Evolutionary conservation across 2,113 vertebrate species (phyloP), one percentile per base, ranked within the genome.

Genomic region (Eurypyga helias): DNA sequence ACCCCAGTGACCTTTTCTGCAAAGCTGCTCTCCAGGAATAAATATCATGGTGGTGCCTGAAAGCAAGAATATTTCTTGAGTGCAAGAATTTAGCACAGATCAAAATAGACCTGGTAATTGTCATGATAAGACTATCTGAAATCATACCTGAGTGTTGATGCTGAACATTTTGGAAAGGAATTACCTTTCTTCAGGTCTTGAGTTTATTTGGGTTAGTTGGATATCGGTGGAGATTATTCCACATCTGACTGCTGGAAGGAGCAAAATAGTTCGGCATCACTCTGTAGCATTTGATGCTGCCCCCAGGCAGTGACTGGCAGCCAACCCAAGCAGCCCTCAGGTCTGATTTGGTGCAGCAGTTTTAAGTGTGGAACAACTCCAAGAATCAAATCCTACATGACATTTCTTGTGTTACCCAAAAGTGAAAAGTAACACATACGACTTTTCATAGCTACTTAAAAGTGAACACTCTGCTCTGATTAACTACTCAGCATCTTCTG

Each of bases 181-280:
- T 33, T 90, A 49, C 20, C 2, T 29, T 79, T 73, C 43, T 67
- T 72, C 55, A 48, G 17, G 14, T 29, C 15, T 75, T 58, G 78
- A 46, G 6, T 5, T 61, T 62, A 66, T 10, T 0, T 0, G 5
- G 26, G 33, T 49, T 77, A 54, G 3, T n/a, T 69, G 58, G 25
- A 26, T 18, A 5, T 20, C 8, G 14, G 11, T 54, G 36, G 28
- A 49, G 23, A 34, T 76, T 75, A 43, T 60, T 89, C 12, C 45
- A 76, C 21, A 16, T 26, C 13, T 67, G 16, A 5, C 36, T 83
- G 13, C 51, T 70, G 60, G 18, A 87, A 54, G 7, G 48, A 92
- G 2, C 5, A 80, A 28, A 69, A 9, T 34, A 34, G 14, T 31
- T 64, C 21, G 16, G 4, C 20, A 55, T 43, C 20, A 24, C 10